Evolutionary conservation across 1,140 invertebrate species (phyloP).

Genomic region (Drosophila oshimai): DNA sequence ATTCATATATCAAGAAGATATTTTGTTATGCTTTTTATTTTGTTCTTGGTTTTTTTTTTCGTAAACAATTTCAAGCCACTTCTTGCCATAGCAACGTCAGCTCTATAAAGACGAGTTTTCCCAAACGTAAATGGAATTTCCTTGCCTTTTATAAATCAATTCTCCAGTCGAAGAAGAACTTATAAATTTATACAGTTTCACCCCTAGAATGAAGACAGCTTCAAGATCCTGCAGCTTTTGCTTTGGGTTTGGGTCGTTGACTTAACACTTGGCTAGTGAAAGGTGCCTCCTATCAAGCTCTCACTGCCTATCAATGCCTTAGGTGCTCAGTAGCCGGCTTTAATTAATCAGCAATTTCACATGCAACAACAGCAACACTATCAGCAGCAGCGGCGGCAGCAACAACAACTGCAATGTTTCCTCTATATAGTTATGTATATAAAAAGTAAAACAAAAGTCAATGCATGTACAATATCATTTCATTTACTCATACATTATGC

Average conservation of each 20-base stretch:
- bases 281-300: conserved; percentile 36
- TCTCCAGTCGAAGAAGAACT: neutral
- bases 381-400: neutral
- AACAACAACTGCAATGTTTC: conserved; percentile 9
- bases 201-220: neutral
- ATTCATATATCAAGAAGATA: neutral
- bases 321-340: conserved; percentile 45
- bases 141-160: neutral
- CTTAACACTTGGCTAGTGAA: conserved; percentile 22
- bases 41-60: neutral
- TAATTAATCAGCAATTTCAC: conserved; percentile 47
- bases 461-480: conserved; percentile 40
- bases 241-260: conserved; percentile 18
- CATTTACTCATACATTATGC: conserved; percentile 34
- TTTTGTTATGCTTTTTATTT: neutral
- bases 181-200: too few species aligned
- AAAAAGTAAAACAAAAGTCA: conserved; percentile 26
- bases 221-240: neutral
- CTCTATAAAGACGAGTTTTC: neutral
- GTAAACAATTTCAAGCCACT: neutral
- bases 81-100: conserved; percentile 1
- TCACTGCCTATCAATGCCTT: conserved; percentile 51
- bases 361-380: conserved; percentile 16
- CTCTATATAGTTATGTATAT: conserved; percentile 31
- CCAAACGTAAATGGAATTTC: neutral